A percentile compares a stretch with the other conserved stretches of the same genome.
phyloP scores from a whole-genome alignment of 2,888 invertebrate genomes.

The Cephus nigrinus region DNA sequence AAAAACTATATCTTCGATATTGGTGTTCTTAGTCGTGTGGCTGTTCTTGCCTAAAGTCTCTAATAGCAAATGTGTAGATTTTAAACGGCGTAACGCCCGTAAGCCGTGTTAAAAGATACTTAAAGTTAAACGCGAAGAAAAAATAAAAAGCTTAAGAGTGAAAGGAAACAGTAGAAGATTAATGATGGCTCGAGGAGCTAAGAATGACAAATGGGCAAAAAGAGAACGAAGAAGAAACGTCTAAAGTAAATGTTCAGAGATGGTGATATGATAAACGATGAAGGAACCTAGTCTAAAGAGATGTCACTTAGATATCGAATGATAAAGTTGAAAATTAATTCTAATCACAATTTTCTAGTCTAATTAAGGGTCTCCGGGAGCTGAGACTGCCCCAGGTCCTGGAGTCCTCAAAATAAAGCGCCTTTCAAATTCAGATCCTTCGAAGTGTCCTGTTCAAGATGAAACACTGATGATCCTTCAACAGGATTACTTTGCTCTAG shows the following conservation, averaged over 20 bases:
- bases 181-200: not conserved
- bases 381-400: constrained; percentile 56
- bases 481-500: not conserved
- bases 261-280: not conserved
- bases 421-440: not conserved
- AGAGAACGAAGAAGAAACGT: not conserved
- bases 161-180: not conserved
- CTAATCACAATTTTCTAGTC: not conserved
- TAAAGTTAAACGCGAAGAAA: not conserved
- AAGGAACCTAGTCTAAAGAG: not conserved
- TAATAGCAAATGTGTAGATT: not conserved
- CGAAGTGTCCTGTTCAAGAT: not conserved
- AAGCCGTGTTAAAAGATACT: not conserved
- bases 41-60: not conserved
- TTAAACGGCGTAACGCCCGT: not conserved
- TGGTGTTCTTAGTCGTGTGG: not conserved
- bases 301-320: not conserved
- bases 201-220: not conserved
- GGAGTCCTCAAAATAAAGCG: constrained; percentile 27
- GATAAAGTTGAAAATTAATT: not conserved
- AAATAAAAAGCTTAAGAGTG: not conserved
- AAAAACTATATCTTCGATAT: not conserved
- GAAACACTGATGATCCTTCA: not conserved
- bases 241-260: not conserved
- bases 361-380: constrained; percentile 30